Evolutionary conservation across 2,113 vertebrate genomes (phyloP).

Genomic region (Cisticola juncidis): DNA sequence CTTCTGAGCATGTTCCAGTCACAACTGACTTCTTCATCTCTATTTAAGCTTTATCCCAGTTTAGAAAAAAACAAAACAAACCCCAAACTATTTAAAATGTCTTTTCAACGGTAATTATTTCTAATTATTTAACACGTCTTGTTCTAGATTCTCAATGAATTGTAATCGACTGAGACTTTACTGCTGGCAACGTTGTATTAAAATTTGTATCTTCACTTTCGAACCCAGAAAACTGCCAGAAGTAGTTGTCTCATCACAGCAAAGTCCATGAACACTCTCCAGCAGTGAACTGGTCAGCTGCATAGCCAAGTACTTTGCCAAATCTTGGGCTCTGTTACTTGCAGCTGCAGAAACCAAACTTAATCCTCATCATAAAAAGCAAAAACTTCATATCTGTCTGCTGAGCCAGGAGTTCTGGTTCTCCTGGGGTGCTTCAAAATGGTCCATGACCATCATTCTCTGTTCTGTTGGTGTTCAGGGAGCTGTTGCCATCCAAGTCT

Average conservation of each 20-base stretch:
- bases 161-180: neutral
- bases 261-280: neutral
- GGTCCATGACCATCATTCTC: neutral
- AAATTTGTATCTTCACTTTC: neutral
- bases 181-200: neutral
- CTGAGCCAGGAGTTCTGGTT: neutral
- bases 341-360: neutral
- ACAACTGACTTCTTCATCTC: neutral
- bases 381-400: accelerated
- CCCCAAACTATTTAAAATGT: neutral
- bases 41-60: neutral
- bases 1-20: neutral
- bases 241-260: neutral
- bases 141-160: neutral
- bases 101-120: neutral
- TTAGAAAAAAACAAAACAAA: neutral
- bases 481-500: neutral
- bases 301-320: neutral
- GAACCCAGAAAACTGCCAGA: neutral
- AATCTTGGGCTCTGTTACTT: neutral
- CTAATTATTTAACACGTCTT: neutral
- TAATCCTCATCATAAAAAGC: neutral
- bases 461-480: neutral
- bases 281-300: neutral
- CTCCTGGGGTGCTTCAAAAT: neutral